Conservation (phyloP, 1,140 invertebrate species). For the Aricia agestis region DNA sequence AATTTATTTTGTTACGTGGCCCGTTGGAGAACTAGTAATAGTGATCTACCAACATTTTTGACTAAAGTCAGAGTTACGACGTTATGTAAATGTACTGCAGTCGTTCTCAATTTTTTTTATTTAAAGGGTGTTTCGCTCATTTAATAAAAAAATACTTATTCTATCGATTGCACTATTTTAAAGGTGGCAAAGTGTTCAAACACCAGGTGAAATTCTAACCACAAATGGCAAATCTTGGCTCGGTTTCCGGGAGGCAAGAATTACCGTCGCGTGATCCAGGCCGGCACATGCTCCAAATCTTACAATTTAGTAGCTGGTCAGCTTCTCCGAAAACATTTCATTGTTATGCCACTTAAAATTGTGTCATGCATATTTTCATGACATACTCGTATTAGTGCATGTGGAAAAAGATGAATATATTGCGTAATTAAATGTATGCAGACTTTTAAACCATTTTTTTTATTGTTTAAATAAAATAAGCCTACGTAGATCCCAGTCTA, state of each 20-base stretch:
- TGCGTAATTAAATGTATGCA: too few species aligned
- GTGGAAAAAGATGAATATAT: neutral
- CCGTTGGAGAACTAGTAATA: too few species aligned
- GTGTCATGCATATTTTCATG: conserved; percentile 6
- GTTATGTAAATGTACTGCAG: too few species aligned
- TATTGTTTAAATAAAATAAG: too few species aligned
- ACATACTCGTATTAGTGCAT: neutral
- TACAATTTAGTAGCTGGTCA: conserved; percentile 5
- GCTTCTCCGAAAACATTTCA: conserved; percentile 14
- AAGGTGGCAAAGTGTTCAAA: neutral
- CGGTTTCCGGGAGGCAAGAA: conserved; percentile 11
- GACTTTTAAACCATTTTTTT: too few species aligned
- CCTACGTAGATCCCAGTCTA: too few species aligned
- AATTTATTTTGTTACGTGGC: too few species aligned
- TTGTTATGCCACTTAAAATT: conserved; percentile 15
- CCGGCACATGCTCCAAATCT: conserved; percentile 9
- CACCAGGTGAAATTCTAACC: conserved; percentile 9
- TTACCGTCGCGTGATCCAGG: conserved; percentile 9
- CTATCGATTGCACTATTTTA: neutral
- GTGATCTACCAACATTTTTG: too few species aligned
- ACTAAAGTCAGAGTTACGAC: too few species aligned
- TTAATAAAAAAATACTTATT: too few species aligned
- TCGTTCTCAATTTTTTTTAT: too few species aligned
- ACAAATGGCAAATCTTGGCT: neutral
- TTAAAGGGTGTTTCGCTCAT: too few species aligned